These are phyloP conservation scores for Sesia apiformis DNA, from an alignment of 2,888 invertebrate species.

Conservation along the genomic window DNA sequence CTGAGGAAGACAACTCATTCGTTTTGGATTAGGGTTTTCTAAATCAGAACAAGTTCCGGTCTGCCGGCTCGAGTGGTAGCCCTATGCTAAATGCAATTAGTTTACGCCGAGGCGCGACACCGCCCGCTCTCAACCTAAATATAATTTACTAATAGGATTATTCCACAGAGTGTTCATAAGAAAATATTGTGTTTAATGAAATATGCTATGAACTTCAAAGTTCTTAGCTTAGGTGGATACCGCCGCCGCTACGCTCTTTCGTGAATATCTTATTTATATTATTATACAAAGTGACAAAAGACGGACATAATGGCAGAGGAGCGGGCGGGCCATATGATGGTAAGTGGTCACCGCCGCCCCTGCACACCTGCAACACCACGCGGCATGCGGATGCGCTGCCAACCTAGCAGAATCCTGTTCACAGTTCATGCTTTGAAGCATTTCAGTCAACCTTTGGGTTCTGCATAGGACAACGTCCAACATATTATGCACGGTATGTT, in stretches of 20 bases:
- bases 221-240: background rate
- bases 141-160: constrained; percentile 66
- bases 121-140: constrained; percentile 52
- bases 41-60: too few relatives aligned
- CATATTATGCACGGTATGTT: too few relatives aligned
- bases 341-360: background rate
- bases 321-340: background rate
- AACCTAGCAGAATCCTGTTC: too few relatives aligned
- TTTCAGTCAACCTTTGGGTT: too few relatives aligned
- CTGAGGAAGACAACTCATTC: too few relatives aligned
- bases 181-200: constrained; percentile 43
- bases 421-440: too few relatives aligned
- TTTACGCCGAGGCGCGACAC: constrained; percentile 42
- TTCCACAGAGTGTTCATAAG: constrained; percentile 48
- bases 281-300: too few relatives aligned
- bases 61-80: constrained; percentile 24
- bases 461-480: too few relatives aligned
- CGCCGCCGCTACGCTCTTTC: too few relatives aligned
- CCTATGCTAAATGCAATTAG: constrained; percentile 6
- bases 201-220: constrained; percentile 22
- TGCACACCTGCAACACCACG: background rate
- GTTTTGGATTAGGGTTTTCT: too few relatives aligned
- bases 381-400: too few relatives aligned
- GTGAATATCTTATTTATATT: too few relatives aligned
- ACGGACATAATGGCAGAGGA: background rate